A percentile compares a stretch with the other conserved stretches of the same genome.
Conservation (phyloP, 2,797 vertebrate genomes). For the Pantherophis alleghaniensis region DNA sequence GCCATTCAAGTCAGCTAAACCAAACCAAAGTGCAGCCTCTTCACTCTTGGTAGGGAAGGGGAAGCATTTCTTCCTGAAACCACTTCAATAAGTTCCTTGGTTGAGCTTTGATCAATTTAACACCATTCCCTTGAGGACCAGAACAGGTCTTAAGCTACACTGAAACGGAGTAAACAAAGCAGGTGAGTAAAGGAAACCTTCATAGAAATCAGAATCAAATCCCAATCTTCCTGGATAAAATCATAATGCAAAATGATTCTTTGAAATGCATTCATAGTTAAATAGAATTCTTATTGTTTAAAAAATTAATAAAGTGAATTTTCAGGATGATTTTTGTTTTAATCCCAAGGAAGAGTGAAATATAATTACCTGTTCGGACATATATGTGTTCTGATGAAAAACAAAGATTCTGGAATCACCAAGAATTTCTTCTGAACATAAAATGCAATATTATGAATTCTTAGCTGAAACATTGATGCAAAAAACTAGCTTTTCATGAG, state of each 20-base stretch:
- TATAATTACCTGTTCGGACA: neutral
- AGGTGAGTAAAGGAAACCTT: neutral
- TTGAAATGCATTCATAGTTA: slow-evolving; percentile 44
- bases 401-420: neutral
- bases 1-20: neutral
- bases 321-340: rapidly evolving
- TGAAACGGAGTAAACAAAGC: neutral
- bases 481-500: neutral
- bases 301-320: slow-evolving; percentile 32
- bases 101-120: neutral
- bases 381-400: neutral
- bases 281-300: slow-evolving; percentile 28
- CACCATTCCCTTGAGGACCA: neutral
- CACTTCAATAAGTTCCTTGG: neutral
- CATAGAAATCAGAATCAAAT: slow-evolving; percentile 25
- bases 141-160: neutral
- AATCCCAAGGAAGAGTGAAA: neutral
- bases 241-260: slow-evolving; percentile 38
- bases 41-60: neutral
- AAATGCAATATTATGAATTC: neutral
- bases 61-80: neutral
- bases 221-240: slow-evolving; percentile 35
- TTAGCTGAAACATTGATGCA: neutral
- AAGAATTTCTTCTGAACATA: neutral
- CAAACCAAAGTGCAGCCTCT: neutral